Evolutionary conservation across 1,140 invertebrate species (phyloP).

Genomic region (Aphelenchoides fujianensis): DNA sequence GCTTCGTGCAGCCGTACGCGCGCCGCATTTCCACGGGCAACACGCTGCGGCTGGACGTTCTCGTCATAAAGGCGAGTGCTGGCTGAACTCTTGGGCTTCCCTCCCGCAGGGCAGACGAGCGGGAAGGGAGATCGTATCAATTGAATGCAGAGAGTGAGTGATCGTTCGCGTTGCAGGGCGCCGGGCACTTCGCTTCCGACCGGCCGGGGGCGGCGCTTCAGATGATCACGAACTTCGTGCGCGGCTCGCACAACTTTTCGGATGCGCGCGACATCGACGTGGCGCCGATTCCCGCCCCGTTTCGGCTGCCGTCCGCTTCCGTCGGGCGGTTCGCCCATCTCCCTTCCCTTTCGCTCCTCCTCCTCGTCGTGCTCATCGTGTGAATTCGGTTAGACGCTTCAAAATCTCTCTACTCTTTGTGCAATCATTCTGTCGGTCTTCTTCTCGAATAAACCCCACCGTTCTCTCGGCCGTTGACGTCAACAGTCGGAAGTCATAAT

Average conservation of each 20-base stretch:
- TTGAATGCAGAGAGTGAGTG: not conserved
- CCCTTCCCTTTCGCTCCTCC: too few species aligned
- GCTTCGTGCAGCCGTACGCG: constrained; percentile 23
- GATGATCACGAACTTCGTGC: constrained; percentile 58
- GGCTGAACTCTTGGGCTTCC: too few species aligned
- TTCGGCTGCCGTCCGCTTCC: too few species aligned
- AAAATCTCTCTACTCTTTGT: too few species aligned
- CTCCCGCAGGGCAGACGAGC: not conserved
- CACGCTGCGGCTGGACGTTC: constrained; percentile 22
- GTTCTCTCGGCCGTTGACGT: too few species aligned
- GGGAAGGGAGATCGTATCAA: not conserved
- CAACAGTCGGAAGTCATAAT: too few species aligned
- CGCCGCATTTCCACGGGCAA: not conserved
- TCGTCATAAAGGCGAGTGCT: constrained; percentile 28
- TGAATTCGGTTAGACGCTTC: too few species aligned
- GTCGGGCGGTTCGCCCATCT: too few species aligned
- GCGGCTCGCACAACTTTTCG: constrained; percentile 20
- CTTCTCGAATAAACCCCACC: too few species aligned
- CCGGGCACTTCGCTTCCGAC: constrained; percentile 67
- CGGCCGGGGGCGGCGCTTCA: constrained; percentile 63
- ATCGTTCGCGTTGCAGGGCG: constrained; percentile 56
- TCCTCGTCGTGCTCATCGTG: too few species aligned
- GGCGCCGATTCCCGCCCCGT: too few species aligned
- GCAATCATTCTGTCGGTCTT: too few species aligned
- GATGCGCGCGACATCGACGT: not conserved